phyloP scores from a whole-genome alignment of 64 coral and sea anemone genomes.

The Montipora sp. region DNA sequence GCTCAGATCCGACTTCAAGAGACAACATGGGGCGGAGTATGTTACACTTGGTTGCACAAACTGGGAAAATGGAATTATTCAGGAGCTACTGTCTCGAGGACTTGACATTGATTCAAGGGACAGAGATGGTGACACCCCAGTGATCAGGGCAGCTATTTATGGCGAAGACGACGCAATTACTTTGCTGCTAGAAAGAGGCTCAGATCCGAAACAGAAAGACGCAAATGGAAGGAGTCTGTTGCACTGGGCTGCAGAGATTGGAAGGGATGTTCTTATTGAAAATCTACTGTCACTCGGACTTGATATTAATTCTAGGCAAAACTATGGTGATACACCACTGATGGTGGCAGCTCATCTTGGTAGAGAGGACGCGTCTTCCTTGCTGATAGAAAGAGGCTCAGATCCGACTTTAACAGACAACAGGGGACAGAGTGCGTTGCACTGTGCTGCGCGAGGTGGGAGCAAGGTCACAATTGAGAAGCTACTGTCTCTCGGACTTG shows the following conservation, averaged over 20 bases:
- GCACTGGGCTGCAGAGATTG: neutral
- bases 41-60: neutral
- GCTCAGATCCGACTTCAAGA: neutral
- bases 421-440: neutral
- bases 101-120: neutral
- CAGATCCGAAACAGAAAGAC: neutral
- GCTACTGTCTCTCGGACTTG: slow-evolving; percentile 2
- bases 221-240: neutral
- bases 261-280: neutral
- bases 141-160: neutral
- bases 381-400: neutral
- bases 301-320: neutral
- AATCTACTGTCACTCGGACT: neutral
- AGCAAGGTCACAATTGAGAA: neutral
- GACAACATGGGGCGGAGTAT: neutral
- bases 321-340: neutral
- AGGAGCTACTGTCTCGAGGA: slow-evolving; percentile 8
- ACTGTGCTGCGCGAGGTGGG: neutral
- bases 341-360: too few relatives aligned
- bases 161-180: neutral
- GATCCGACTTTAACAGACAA: neutral
- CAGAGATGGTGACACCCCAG: neutral
- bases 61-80: neutral
- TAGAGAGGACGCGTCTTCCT: neutral
- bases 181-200: neutral